phyloP scores from a whole-genome alignment of 2,113 vertebrate genomes.

The Cygnus atratus region DNA sequence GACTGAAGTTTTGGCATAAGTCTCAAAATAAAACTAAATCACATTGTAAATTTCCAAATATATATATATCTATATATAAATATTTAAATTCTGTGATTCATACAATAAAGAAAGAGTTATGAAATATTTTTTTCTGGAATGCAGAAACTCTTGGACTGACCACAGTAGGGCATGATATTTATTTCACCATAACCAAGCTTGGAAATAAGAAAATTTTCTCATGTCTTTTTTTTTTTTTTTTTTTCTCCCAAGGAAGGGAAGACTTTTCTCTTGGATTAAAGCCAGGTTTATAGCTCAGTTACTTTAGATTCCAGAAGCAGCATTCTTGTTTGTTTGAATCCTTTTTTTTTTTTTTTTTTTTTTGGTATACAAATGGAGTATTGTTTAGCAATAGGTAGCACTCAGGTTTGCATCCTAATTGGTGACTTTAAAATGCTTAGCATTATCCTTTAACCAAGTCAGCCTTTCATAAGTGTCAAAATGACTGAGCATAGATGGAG shows the following conservation, averaged over 20 bases:
- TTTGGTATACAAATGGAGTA: slow-evolving; percentile 18
- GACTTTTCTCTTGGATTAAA: not conserved
- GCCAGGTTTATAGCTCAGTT: not conserved
- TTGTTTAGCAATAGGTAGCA: slow-evolving; percentile 36
- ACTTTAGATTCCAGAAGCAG: not conserved
- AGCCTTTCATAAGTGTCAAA: slow-evolving; percentile 49
- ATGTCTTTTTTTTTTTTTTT: not conserved
- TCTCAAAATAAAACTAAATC: not conserved
- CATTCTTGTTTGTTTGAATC: not conserved
- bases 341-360: slow-evolving; percentile 1
- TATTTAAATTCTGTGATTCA: not conserved
- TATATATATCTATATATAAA: not conserved
- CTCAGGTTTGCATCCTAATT: slow-evolving; percentile 52
- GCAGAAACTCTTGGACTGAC: not conserved
- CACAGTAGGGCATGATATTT: not conserved
- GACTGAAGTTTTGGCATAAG: not conserved
- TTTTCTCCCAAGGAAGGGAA: not conserved
- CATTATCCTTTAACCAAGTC: slow-evolving; percentile 46
- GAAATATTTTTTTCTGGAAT: not conserved
- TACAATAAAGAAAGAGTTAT: not conserved
- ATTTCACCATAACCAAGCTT: not conserved
- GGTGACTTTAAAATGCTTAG: slow-evolving; percentile 40
- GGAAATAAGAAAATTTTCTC: not conserved
- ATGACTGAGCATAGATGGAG: slow-evolving; percentile 11
- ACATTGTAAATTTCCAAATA: not conserved